Evolutionary conservation across 1,140 invertebrate species (phyloP).

Genomic region (Drosophila kohkoa): DNA sequence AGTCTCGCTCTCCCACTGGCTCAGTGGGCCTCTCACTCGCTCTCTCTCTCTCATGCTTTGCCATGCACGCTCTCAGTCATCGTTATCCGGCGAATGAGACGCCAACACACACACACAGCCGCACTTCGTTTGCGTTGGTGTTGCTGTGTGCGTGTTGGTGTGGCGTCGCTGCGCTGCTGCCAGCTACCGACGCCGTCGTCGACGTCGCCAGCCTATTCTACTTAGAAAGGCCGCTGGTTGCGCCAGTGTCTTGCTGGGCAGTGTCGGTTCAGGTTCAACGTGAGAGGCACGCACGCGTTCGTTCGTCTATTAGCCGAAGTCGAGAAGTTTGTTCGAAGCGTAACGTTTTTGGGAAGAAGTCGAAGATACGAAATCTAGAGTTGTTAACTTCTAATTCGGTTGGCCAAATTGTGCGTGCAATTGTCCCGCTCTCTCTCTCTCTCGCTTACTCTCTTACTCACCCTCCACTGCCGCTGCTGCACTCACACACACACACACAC

Average conservation of each 20-base stretch:
- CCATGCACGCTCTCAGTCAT: conserved; percentile 11
- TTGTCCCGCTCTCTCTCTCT: conserved; percentile 14
- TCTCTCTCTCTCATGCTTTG: conserved; percentile 10
- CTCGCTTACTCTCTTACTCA: neutral
- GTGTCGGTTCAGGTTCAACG: conserved; percentile 84
- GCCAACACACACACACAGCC: conserved; percentile 56
- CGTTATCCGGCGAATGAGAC: conserved; percentile 81
- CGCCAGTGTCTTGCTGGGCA: conserved; percentile 80
- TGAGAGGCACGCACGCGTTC: conserved; percentile 79
- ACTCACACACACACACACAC: conserved; percentile 13
- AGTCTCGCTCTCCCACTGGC: conserved; percentile 25
- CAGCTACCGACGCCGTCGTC: conserved; percentile 21
- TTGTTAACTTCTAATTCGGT: conserved; percentile 27
- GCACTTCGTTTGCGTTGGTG: conserved; percentile 55
- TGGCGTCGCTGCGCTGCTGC: conserved; percentile 46
- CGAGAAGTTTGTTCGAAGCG: conserved; percentile 11
- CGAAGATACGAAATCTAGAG: conserved; percentile 18
- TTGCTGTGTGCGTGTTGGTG: conserved; percentile 25
- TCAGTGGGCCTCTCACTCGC: conserved; percentile 14
- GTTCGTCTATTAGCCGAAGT: conserved; percentile 17
- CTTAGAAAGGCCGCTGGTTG: conserved; percentile 70
- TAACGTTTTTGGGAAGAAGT: conserved; percentile 7
- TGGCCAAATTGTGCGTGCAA: conserved; percentile 51
- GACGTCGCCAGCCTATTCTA: conserved; percentile 66
- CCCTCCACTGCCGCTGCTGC: conserved; percentile 17